A percentile compares a stretch with the other conserved stretches of the same genome.
Evolutionary conservation across 1,140 invertebrate genomes (phyloP).

Genomic region (Nilaparvata lugens): DNA sequence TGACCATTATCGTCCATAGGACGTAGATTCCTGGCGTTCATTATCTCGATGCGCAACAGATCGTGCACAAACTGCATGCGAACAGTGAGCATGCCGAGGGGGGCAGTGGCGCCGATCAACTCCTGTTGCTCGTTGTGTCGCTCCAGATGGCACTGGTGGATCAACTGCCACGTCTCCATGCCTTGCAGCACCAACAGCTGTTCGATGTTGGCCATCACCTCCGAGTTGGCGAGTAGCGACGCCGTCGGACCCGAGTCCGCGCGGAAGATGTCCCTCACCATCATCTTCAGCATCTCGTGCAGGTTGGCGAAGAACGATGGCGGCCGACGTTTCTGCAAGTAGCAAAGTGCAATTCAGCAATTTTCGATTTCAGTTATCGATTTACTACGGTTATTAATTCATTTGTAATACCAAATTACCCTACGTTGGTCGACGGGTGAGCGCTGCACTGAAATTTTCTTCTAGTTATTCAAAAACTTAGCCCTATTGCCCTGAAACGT

Average conservation of each 20-base stretch:
- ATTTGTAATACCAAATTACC: too few relatives aligned
- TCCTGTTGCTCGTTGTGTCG: slow-evolving; percentile 56
- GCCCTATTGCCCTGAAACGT: too few relatives aligned
- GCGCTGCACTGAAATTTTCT: too few relatives aligned
- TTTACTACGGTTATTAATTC: too few relatives aligned
- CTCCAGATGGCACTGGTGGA: slow-evolving; percentile 73
- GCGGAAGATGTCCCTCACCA: slow-evolving; percentile 72
- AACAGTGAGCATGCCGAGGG: slow-evolving; percentile 34
- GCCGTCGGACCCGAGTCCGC: slow-evolving; percentile 39
- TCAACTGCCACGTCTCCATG: slow-evolving; percentile 74
- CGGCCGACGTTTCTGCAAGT: slow-evolving; percentile 63
- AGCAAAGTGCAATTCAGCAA: neutral
- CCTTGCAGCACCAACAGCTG: slow-evolving; percentile 68
- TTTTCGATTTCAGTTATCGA: too few relatives aligned
- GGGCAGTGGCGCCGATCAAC: slow-evolving; percentile 44
- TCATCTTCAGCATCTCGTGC: slow-evolving; percentile 70
- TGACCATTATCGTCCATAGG: slow-evolving; percentile 82
- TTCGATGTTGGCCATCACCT: slow-evolving; percentile 52
- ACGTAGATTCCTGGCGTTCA: slow-evolving; percentile 82
- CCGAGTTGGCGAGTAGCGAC: neutral
- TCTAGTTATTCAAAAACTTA: too few relatives aligned
- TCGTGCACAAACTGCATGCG: slow-evolving; percentile 24
- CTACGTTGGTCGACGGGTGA: too few relatives aligned
- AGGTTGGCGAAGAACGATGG: slow-evolving; percentile 83
- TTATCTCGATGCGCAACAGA: slow-evolving; percentile 60